Percentiles rank a stretch among this genome's conserved stretches.
phyloP scores from a whole-genome alignment of 2,113 vertebrate species.

The Eublepharis macularius region DNA sequence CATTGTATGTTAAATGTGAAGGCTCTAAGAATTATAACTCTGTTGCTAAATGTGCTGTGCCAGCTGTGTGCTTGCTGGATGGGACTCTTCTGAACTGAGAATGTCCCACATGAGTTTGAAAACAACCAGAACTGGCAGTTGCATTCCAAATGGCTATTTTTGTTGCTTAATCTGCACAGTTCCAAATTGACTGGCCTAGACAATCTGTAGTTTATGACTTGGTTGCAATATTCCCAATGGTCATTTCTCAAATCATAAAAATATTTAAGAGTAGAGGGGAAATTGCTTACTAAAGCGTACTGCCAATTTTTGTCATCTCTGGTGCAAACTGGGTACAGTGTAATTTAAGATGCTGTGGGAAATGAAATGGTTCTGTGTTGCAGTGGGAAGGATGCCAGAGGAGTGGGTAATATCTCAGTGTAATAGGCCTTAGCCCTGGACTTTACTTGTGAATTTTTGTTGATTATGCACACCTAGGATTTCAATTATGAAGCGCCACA shows the following conservation, averaged over 20 bases:
- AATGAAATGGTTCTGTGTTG: conserved; percentile 28
- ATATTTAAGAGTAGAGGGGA: background rate
- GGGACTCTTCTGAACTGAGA: too few relatives aligned
- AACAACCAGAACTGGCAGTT: background rate
- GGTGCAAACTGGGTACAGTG: background rate
- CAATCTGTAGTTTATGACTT: background rate
- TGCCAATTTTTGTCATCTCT: conserved; percentile 25
- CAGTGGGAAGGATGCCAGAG: conserved; percentile 23
- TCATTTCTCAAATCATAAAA: background rate
- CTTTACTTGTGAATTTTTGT: background rate
- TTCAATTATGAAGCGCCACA: conserved; percentile 15
- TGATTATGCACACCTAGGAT: background rate
- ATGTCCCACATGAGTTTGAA: background rate
- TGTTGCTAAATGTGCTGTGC: too few relatives aligned
- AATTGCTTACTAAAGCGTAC: conserved; percentile 16
- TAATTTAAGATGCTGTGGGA: conserved; percentile 7
- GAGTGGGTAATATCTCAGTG: conserved; percentile 28
- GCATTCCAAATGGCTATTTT: background rate
- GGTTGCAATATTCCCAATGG: background rate
- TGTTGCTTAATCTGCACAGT: rapidly evolving
- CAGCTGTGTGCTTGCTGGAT: too few relatives aligned
- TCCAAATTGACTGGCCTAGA: background rate
- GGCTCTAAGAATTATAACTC: too few relatives aligned
- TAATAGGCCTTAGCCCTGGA: background rate
- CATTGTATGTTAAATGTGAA: too few relatives aligned